Conservation (phyloP, 1,140 invertebrate species). For the Drosophila orosa region DNA sequence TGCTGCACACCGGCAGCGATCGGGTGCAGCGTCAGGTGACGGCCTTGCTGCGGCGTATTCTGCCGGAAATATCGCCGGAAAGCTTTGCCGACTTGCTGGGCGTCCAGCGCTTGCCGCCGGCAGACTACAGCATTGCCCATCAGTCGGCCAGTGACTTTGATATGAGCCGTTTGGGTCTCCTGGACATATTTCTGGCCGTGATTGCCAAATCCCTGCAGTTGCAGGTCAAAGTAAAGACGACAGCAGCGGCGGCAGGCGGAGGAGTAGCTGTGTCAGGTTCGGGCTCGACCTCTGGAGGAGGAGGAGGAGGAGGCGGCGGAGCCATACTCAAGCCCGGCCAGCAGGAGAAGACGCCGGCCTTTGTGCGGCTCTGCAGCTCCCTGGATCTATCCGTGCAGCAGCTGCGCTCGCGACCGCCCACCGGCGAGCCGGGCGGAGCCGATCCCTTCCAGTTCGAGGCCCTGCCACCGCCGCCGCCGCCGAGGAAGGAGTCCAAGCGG, state of each 20-base stretch:
- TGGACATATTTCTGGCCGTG: constrained; percentile 94
- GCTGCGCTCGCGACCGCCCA: constrained; percentile 45
- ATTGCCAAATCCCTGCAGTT: constrained; percentile 94
- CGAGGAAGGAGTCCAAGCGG: constrained; percentile 59
- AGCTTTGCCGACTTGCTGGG: constrained; percentile 88
- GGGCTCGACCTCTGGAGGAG: neutral
- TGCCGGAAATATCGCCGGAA: constrained; percentile 92
- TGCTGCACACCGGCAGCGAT: constrained; percentile 97
- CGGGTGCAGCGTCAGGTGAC: constrained; percentile 97
- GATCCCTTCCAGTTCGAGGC: constrained; percentile 75
- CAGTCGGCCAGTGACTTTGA: constrained; percentile 87
- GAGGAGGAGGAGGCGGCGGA: neutral
- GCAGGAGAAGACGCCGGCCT: constrained; percentile 73
- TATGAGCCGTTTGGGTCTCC: constrained; percentile 87
- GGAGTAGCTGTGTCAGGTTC: neutral
- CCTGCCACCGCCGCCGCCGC: constrained; percentile 4
- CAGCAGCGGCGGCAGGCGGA: constrained; percentile 8
- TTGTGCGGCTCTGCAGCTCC: constrained; percentile 77
- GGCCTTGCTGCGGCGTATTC: constrained; percentile 90
- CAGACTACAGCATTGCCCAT: constrained; percentile 90
- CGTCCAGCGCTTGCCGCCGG: constrained; percentile 89
- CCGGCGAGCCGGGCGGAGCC: constrained; percentile 22
- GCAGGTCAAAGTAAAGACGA: constrained; percentile 92
- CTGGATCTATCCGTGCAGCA: constrained; percentile 80
- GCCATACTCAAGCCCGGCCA: constrained; percentile 47